A percentile compares a stretch with the other conserved stretches of the same genome.
phyloP scores from a whole-genome alignment of 2,888 invertebrate species.

The Oxyteleia sp. region DNA sequence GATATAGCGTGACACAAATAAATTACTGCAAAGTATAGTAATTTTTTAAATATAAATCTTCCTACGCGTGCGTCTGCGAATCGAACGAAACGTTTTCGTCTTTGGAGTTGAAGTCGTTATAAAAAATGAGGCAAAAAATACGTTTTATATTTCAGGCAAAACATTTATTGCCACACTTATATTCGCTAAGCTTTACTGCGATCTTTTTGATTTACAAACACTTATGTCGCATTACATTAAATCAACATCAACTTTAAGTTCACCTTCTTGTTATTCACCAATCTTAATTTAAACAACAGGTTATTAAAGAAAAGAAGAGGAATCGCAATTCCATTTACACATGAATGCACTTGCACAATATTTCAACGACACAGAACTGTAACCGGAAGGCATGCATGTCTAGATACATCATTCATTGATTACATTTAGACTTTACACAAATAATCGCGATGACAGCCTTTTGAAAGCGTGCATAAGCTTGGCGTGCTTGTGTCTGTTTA shows the following conservation, averaged over 20 bases:
- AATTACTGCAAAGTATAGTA: no score
- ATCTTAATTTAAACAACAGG: conserved; percentile 8
- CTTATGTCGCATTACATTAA: conserved; percentile 25
- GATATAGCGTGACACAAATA: no score
- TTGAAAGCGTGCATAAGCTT: conserved; percentile 74
- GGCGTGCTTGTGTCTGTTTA: conserved; percentile 71
- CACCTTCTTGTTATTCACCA: background rate
- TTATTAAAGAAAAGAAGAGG: conserved; percentile 21
- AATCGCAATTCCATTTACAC: conserved; percentile 42
- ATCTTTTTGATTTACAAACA: conserved; percentile 3
- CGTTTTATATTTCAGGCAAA: no score
- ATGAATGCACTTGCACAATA: conserved; percentile 53
- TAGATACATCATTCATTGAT: conserved; percentile 61
- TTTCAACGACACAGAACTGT: conserved; percentile 56
- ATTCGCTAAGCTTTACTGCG: conserved; percentile 12
- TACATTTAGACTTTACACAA: conserved; percentile 57
- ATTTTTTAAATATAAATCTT: no score
- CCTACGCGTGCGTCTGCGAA: no score
- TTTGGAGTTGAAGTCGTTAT: conserved; percentile 35
- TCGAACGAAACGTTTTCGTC: no score
- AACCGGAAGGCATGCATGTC: conserved; percentile 66
- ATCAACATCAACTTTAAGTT: background rate
- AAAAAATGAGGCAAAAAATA: conserved; percentile 26
- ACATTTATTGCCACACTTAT: conserved; percentile 15
- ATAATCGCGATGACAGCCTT: conserved; percentile 70